These are phyloP conservation scores for Menura novaehollandiae DNA, from an alignment of 2,113 vertebrate genomes.

Conservation along the genomic window DNA sequence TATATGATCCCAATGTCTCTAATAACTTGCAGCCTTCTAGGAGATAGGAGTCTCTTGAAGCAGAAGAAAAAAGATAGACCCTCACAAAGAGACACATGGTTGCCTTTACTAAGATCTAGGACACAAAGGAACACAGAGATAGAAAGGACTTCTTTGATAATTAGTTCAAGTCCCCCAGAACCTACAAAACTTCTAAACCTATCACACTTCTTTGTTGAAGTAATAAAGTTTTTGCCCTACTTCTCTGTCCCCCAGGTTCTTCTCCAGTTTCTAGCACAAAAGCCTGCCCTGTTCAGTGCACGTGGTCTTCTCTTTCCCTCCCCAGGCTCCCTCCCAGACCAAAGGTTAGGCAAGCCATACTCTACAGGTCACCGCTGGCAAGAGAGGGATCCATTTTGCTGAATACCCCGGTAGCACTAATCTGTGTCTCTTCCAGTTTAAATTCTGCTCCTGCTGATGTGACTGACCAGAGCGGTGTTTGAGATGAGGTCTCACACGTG, in stretches of 20 bases:
- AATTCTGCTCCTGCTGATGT: neutral
- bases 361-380: neutral
- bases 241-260: neutral
- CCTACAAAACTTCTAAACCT: slow-evolving; percentile 16
- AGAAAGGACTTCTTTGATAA: slow-evolving; percentile 25
- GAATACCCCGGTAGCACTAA: neutral
- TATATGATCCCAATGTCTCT: slow-evolving; percentile 2
- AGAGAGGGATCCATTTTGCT: neutral
- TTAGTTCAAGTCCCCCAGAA: slow-evolving; percentile 28
- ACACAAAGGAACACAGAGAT: slow-evolving; percentile 12
- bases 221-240: slow-evolving; percentile 25
- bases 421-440: neutral
- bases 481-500: neutral
- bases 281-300: neutral
- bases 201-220: neutral
- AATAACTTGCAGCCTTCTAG: slow-evolving; percentile 41
- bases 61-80: slow-evolving; percentile 39
- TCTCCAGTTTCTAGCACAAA: neutral
- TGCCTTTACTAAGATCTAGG: slow-evolving; percentile 17
- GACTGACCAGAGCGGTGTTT: neutral
- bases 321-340: neutral
- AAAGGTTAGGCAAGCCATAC: neutral
- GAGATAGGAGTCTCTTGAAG: slow-evolving; percentile 27
- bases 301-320: neutral
- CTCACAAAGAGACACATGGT: slow-evolving; percentile 7